phyloP scores from a whole-genome alignment of 2,797 vertebrate species.

The Poecile montanus region DNA sequence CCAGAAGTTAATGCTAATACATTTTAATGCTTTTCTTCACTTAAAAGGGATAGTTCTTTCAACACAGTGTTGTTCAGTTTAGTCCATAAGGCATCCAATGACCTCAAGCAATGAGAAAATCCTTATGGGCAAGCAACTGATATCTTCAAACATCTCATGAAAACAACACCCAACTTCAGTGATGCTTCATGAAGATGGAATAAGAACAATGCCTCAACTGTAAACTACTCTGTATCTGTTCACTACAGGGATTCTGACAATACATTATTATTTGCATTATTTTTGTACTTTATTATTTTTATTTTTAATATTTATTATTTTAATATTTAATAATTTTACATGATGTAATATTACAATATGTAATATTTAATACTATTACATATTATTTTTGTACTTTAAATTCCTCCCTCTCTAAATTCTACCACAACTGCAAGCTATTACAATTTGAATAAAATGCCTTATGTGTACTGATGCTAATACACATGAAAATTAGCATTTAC shows the following conservation, averaged over 20 bases:
- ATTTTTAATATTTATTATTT: too few relatives aligned
- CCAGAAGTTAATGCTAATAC: background rate
- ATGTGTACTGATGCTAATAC: background rate
- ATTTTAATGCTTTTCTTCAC: background rate
- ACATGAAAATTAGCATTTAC: conserved; percentile 2
- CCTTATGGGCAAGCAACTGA: background rate
- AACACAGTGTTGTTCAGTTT: background rate
- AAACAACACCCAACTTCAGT: background rate
- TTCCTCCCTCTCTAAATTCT: background rate
- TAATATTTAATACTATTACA: too few relatives aligned
- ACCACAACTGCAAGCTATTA: background rate
- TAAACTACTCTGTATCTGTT: background rate
- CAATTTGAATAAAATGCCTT: background rate
- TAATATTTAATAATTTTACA: too few relatives aligned
- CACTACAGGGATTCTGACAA: background rate
- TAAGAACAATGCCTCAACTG: background rate
- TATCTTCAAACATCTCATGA: background rate
- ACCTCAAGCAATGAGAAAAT: background rate
- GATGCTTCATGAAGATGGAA: background rate
- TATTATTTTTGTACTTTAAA: background rate
- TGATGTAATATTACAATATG: too few relatives aligned
- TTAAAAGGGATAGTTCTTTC: background rate
- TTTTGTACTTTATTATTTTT: background rate
- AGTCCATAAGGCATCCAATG: background rate
- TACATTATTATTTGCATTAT: background rate